Conservation (phyloP, 2,888 invertebrate genomes). For the Plutella xylostella region DNA sequence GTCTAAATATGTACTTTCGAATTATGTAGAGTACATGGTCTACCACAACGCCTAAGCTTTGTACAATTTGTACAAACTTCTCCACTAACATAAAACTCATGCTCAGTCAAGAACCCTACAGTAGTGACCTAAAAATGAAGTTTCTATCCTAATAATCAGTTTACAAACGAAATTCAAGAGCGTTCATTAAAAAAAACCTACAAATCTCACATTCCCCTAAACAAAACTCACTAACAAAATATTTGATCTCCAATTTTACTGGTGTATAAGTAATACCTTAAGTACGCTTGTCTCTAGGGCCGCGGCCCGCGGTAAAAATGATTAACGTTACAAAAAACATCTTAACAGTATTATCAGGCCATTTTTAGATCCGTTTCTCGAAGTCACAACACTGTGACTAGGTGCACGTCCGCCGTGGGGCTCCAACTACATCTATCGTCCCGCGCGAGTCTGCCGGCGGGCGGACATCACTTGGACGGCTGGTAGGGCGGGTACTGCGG, state of each 20-base stretch:
- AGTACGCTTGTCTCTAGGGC: constrained; percentile 21
- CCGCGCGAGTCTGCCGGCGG: constrained; percentile 17
- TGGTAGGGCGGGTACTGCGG: constrained; percentile 62
- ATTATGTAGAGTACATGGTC: constrained; percentile 51
- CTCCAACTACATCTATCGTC: too few species aligned
- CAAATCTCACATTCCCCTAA: constrained; percentile 34
- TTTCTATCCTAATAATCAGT: constrained; percentile 20
- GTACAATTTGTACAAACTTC: constrained; percentile 62
- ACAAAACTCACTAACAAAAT: constrained; percentile 41
- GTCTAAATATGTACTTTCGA: constrained; percentile 56
- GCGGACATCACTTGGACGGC: constrained; percentile 52
- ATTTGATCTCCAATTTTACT: constrained; percentile 29
- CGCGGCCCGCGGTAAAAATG: constrained; percentile 6
- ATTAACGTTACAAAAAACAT: constrained; percentile 16
- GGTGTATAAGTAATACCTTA: constrained; percentile 28
- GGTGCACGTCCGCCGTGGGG: too few species aligned
- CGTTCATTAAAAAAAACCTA: constrained; percentile 18
- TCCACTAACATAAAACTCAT: constrained; percentile 39
- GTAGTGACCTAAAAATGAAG: constrained; percentile 5
- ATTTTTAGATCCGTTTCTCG: constrained; percentile 18
- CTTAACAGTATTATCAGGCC: constrained; percentile 22
- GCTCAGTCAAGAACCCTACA: constrained; percentile 43
- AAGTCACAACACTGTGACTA: constrained; percentile 2
- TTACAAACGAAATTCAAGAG: constrained; percentile 29
- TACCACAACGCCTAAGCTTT: constrained; percentile 26